A percentile compares a stretch with the other conserved stretches of the same genome.
phyloP scores from a whole-genome alignment of 2,888 invertebrate species.

The Caenorhabditis zanzibari region DNA sequence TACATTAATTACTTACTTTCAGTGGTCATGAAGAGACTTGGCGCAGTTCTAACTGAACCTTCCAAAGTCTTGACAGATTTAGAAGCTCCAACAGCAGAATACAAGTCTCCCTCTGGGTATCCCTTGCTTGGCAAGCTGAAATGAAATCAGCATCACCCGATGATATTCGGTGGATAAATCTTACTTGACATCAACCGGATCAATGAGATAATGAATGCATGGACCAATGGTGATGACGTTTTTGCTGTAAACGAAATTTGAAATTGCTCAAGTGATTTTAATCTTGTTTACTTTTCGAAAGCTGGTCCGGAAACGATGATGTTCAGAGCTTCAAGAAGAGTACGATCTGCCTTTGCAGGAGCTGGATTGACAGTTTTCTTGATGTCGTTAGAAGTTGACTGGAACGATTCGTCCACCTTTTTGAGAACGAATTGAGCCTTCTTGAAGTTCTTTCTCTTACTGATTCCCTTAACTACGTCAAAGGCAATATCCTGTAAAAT shows the following conservation, averaged over 20 bases:
- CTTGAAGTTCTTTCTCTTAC: conserved; percentile 33
- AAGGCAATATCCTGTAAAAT: conserved; percentile 25
- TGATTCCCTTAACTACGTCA: conserved; percentile 20
- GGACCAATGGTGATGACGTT: conserved; percentile 47
- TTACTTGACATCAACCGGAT: conserved; percentile 21
- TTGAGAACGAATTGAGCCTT: conserved; percentile 41
- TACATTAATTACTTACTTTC: conserved; percentile 53
- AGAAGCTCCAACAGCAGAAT: conserved; percentile 50
- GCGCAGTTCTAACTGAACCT: conserved; percentile 8
- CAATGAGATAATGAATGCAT: conserved; percentile 49
- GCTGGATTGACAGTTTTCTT: conserved; percentile 28
- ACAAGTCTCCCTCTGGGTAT: conserved; percentile 30
- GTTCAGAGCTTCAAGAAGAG: conserved; percentile 52
- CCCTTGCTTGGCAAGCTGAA: conserved; percentile 28
- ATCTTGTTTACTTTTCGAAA: conserved; percentile 30
- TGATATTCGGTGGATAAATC: neutral
- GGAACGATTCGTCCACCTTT: conserved; percentile 47
- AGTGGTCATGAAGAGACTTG: conserved; percentile 47
- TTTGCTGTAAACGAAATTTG: conserved; percentile 18
- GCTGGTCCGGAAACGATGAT: conserved; percentile 42
- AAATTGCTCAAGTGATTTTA: neutral
- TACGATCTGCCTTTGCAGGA: conserved; percentile 29
- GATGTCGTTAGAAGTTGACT: conserved; percentile 55
- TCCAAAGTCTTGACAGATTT: conserved; percentile 54
- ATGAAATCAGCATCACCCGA: neutral